Conservation (phyloP, 2,888 invertebrate genomes). For the Pachydiplax longipennis region DNA sequence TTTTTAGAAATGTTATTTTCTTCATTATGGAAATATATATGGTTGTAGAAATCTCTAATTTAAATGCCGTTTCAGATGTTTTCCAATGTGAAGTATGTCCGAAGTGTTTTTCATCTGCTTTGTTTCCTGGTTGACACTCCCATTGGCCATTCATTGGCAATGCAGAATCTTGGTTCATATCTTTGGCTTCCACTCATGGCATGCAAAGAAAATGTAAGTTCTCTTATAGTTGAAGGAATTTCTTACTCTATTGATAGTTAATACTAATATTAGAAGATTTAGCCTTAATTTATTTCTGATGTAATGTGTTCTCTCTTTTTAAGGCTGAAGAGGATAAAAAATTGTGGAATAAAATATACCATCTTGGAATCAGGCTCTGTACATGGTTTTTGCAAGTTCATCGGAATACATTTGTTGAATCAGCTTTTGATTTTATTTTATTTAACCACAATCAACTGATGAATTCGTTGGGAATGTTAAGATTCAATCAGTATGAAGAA, state of each 20-base stretch:
- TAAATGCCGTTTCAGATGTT: not conserved
- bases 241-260: not conserved
- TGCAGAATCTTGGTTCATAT: conserved; percentile 14
- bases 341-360: conserved; percentile 9
- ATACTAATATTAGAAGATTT: not conserved
- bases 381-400: conserved; percentile 29
- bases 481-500: conserved; percentile 17
- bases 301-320: not conserved
- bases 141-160: not conserved
- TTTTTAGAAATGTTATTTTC: too few relatives aligned
- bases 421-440: conserved; percentile 29
- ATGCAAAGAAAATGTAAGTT: conserved; percentile 35
- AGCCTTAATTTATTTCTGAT: not conserved
- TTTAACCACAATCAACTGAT: conserved; percentile 32
- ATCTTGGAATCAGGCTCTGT: not conserved
- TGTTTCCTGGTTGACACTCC: conserved; percentile 31
- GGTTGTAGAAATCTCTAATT: not conserved
- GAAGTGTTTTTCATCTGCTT: conserved; percentile 14
- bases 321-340: conserved; percentile 23
- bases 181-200: conserved; percentile 12
- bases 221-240: not conserved
- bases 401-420: not conserved
- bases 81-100: not conserved
- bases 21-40: too few relatives aligned
- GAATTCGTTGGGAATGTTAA: conserved; percentile 21